Evolutionary conservation across 1,140 invertebrate species (phyloP).

Genomic region (Steinernema khuongi): DNA sequence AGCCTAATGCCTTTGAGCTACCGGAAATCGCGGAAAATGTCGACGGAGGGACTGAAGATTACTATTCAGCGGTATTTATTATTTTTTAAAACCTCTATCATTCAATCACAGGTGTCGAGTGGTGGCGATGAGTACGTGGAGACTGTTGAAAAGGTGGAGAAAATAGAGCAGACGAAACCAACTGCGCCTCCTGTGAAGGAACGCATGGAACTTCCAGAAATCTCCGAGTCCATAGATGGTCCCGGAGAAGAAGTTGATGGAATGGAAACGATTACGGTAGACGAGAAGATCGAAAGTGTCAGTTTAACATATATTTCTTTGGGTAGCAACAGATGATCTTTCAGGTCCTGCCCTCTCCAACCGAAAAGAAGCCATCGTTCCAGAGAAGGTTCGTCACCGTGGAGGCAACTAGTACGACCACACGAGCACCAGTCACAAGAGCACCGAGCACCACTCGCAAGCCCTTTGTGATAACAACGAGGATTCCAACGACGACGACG

Average conservation of each 20-base stretch:
- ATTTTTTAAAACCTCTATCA: slow-evolving; percentile 7
- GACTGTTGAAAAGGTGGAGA: slow-evolving; percentile 31
- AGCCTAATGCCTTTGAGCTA: slow-evolving; percentile 22
- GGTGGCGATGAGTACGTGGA: slow-evolving; percentile 17
- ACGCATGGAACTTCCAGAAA: slow-evolving; percentile 34
- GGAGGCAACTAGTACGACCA: slow-evolving; percentile 6
- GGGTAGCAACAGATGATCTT: background rate
- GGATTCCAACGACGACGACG: background rate
- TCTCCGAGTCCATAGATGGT: slow-evolving; percentile 39
- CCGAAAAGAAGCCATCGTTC: background rate
- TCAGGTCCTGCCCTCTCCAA: background rate
- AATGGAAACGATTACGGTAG: slow-evolving; percentile 20
- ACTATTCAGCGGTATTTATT: slow-evolving; percentile 38
- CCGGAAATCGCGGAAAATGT: slow-evolving; percentile 42
- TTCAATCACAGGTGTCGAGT: slow-evolving; percentile 17
- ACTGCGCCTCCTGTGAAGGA: background rate
- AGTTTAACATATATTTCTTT: background rate
- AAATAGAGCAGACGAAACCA: slow-evolving; percentile 18
- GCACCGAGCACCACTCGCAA: background rate
- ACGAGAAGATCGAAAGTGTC: slow-evolving; percentile 25
- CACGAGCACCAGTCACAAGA: background rate
- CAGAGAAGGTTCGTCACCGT: background rate
- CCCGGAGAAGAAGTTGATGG: slow-evolving; percentile 29
- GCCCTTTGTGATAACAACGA: background rate
- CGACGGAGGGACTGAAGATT: slow-evolving; percentile 30